Conservation (phyloP, 1,140 invertebrate species). For the Polypedilum vanderplanki region DNA sequence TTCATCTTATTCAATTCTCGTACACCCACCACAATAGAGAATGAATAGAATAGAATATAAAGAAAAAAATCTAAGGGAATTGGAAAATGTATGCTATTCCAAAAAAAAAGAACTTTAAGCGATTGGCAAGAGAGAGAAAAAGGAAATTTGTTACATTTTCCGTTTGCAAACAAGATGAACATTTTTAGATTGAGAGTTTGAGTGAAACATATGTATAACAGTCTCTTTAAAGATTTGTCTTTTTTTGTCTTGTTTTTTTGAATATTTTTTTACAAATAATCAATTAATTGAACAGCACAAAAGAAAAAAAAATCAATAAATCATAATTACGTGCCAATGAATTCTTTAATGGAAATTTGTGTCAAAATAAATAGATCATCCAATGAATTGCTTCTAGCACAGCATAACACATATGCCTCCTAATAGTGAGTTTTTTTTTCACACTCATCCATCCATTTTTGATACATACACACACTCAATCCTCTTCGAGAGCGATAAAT, state of each 20-base stretch:
- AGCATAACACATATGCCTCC: background rate
- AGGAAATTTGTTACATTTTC: slow-evolving; percentile 18
- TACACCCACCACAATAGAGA: background rate
- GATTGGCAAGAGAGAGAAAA: background rate
- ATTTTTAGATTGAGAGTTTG: background rate
- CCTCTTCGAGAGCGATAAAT: background rate
- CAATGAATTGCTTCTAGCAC: background rate
- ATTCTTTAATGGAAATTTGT: slow-evolving; percentile 7
- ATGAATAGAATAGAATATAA: no score
- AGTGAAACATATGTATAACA: background rate
- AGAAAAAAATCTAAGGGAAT: background rate
- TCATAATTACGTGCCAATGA: background rate
- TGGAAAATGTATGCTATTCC: background rate
- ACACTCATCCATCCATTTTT: slow-evolving; percentile 8
- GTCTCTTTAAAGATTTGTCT: background rate
- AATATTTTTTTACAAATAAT: background rate
- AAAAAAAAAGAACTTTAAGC: slow-evolving; percentile 1
- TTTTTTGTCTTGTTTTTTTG: background rate
- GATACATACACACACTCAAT: background rate
- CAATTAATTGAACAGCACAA: background rate
- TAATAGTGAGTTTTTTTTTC: slow-evolving; percentile 9
- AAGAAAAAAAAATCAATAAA: background rate
- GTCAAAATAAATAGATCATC: slow-evolving; percentile 7
- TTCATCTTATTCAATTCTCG: background rate
- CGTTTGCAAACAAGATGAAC: slow-evolving; percentile 17